These are phyloP conservation scores for Phytoseiulus persimilis DNA, from an alignment of 2,888 invertebrate genomes.

Conservation along the genomic window DNA sequence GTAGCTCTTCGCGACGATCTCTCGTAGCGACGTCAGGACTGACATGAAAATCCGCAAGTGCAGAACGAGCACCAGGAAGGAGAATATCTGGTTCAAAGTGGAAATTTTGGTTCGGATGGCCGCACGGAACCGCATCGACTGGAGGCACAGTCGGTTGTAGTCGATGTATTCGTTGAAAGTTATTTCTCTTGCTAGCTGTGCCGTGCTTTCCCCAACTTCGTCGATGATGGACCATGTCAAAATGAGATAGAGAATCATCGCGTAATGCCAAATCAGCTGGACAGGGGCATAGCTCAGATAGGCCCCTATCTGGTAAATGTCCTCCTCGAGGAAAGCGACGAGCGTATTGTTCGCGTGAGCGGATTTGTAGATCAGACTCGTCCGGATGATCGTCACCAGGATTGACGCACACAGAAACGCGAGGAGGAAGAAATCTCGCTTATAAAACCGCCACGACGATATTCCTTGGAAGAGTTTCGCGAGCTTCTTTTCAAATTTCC, in stretches of 20 bases:
- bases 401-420: conserved; percentile 7
- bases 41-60: conserved; percentile 31
- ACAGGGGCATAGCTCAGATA: conserved; percentile 24
- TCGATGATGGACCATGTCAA: conserved; percentile 24
- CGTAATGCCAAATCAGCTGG: conserved; percentile 14
- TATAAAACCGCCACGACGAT: conserved; percentile 22
- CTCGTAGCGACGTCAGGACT: neutral
- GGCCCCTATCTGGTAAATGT: conserved; percentile 21
- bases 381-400: conserved; percentile 1
- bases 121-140: conserved; percentile 20
- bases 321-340: conserved; percentile 7
- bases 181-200: conserved; percentile 9
- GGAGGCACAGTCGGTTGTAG: conserved; percentile 25
- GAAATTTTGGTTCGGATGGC: conserved; percentile 1
- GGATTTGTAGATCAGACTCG: conserved; percentile 11
- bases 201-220: neutral
- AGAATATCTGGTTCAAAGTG: conserved; percentile 10
- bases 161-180: conserved; percentile 29
- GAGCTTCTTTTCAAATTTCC: conserved; percentile 27
- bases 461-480: conserved; percentile 12
- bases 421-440: conserved; percentile 5
- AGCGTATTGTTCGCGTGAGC: neutral
- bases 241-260: conserved; percentile 18
- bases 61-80: conserved; percentile 22
- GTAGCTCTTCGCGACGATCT: conserved; percentile 15